Percentiles rank a stretch among this genome's conserved stretches.
phyloP scores from a whole-genome alignment of 2,888 invertebrate genomes.

The Trichacis sp. region DNA sequence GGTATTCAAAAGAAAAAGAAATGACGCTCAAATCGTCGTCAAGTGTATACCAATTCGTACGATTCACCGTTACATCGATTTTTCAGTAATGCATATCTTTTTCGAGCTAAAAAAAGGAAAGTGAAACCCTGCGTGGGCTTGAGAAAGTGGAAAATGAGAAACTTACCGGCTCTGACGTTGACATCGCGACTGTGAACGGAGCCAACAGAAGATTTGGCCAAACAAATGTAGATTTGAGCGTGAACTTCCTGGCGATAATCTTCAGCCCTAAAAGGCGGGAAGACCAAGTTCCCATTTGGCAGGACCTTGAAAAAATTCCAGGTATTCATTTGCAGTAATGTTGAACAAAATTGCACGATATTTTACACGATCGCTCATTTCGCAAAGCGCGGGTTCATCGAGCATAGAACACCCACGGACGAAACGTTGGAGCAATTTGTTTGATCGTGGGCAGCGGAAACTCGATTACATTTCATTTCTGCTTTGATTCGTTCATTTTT shows the following conservation, averaged over 20 bases:
- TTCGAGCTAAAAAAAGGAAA: too few species aligned
- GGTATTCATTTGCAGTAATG: too few species aligned
- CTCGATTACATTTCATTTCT: neutral
- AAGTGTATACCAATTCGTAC: too few species aligned
- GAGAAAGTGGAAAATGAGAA: slow-evolving; percentile 21
- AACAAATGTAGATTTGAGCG: slow-evolving; percentile 92
- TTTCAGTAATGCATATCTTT: too few species aligned
- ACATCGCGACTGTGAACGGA: slow-evolving; percentile 92
- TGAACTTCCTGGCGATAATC: slow-evolving; percentile 95
- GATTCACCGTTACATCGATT: too few species aligned
- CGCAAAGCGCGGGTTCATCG: too few species aligned
- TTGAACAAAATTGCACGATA: too few species aligned
- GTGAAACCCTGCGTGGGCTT: slow-evolving; percentile 2
- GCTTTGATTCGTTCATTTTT: neutral
- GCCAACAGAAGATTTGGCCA: slow-evolving; percentile 90
- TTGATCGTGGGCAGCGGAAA: neutral
- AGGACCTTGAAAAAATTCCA: slow-evolving; percentile 72
- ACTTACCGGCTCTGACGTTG: slow-evolving; percentile 93
- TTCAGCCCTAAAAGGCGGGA: slow-evolving; percentile 94
- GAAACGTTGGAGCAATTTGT: neutral
- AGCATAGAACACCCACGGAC: neutral
- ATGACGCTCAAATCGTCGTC: too few species aligned
- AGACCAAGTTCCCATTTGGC: slow-evolving; percentile 92
- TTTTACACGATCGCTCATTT: too few species aligned
- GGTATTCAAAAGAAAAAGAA: too few species aligned